These are phyloP conservation scores for Notarius quadriscutis DNA, from an alignment of 2,113 vertebrate species.

Conservation along the genomic window DNA sequence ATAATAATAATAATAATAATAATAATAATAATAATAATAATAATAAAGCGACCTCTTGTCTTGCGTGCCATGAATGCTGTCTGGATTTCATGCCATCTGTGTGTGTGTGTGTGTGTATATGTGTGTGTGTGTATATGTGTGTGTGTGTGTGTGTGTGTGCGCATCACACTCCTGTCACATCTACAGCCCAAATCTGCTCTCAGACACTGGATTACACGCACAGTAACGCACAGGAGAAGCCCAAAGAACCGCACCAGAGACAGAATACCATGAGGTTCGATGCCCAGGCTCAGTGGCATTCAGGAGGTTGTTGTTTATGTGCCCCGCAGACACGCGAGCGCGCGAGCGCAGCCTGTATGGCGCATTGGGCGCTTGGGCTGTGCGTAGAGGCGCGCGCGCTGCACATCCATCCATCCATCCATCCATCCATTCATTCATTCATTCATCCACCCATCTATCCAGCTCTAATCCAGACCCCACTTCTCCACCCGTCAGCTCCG, in stretches of 20 bases:
- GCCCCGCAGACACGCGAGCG: not conserved
- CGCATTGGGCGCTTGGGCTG: slow-evolving; percentile 12
- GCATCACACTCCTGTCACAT: slow-evolving; percentile 8
- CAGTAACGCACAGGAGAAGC: not conserved
- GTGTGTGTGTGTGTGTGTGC: not conserved
- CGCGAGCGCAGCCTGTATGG: not conserved
- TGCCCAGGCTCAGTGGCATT: not conserved
- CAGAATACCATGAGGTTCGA: not conserved
- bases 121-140: not conserved
- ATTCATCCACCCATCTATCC: not conserved
- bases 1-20: too few relatives aligned
- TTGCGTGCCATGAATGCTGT: not conserved
- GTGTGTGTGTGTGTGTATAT: not conserved
- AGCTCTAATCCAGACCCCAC: too few relatives aligned
- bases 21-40: too few relatives aligned
- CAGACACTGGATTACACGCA: not conserved
- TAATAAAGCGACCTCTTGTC: not conserved
- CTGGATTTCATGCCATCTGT: slow-evolving; percentile 27
- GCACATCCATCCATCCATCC: not conserved
- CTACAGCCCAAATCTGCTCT: not conserved
- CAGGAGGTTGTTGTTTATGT: not conserved
- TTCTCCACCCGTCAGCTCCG: not conserved
- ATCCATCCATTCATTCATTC: not conserved
- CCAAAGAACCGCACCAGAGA: not conserved
- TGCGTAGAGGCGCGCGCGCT: not conserved